Evolutionary conservation across 2,113 vertebrate species (phyloP).

Genomic region (Mustela lutreola): DNA sequence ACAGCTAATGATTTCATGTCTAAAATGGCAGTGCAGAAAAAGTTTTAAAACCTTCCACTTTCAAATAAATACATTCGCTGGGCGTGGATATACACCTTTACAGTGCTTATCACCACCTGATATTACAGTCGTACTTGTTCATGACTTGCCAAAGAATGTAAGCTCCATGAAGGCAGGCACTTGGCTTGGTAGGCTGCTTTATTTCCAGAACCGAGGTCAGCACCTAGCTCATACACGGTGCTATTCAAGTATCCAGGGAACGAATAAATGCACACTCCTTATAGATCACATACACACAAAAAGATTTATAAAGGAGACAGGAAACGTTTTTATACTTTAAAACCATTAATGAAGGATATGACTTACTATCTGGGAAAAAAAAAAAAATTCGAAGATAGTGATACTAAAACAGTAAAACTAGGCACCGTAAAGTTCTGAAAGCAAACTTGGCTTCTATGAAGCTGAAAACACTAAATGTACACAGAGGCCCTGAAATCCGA

Average conservation of each 20-base stretch:
- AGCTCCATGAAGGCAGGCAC: background rate
- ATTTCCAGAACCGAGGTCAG: background rate
- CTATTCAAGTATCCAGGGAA: background rate
- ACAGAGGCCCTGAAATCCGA: background rate
- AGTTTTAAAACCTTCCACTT: background rate
- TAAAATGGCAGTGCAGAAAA: background rate
- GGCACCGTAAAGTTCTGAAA: background rate
- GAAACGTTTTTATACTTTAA: background rate
- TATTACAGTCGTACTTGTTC: background rate
- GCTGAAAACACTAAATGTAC: background rate
- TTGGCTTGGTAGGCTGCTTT: background rate
- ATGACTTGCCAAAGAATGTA: background rate
- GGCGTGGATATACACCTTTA: background rate
- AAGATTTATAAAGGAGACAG: background rate
- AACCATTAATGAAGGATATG: background rate
- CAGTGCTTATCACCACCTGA: background rate
- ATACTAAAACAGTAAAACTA: background rate
- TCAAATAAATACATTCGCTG: background rate
- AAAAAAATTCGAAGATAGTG: background rate
- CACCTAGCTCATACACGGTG: background rate
- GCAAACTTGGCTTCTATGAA: background rate
- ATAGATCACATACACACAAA: fast-evolving
- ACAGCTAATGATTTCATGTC: background rate
- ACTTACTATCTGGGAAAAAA: background rate
- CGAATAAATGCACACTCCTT: background rate